A percentile compares a stretch with the other conserved stretches of the same genome.
phyloP scores from a whole-genome alignment of 2,113 vertebrate species.

The Pheucticus melanocephalus region DNA sequence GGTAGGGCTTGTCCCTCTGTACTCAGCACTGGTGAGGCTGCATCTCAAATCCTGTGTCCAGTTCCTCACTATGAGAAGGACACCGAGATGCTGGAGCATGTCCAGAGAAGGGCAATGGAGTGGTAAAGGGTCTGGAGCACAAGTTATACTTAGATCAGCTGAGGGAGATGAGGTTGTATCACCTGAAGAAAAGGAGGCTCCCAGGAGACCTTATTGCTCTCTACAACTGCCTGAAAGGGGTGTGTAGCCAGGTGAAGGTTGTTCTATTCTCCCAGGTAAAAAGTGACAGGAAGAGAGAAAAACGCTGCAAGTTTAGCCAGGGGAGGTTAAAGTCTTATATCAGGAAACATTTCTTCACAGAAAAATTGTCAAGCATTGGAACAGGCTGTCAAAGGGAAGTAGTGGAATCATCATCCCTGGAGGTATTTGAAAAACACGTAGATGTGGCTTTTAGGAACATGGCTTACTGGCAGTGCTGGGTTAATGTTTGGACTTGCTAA shows the following conservation, averaged over 20 bases:
- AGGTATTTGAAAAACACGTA: background rate
- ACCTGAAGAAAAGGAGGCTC: background rate
- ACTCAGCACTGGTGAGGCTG: accelerated
- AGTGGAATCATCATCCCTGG: background rate
- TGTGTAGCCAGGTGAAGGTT: accelerated
- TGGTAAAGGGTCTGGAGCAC: background rate
- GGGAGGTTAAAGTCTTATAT: background rate
- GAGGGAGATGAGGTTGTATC: background rate
- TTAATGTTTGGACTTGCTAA: background rate
- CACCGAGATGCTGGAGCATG: background rate
- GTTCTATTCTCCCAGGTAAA: background rate
- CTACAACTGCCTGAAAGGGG: background rate
- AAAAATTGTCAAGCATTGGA: background rate
- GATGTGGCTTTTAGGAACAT: background rate
- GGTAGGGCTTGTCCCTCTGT: too few relatives aligned
- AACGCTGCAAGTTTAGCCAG: too few relatives aligned
- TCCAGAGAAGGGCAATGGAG: background rate
- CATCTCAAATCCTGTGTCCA: background rate
- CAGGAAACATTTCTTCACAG: background rate
- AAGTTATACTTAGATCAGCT: background rate
- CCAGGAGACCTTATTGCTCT: background rate
- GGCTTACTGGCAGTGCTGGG: background rate
- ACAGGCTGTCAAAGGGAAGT: background rate
- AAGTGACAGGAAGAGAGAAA: background rate
- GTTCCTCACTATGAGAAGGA: background rate